phyloP scores from a whole-genome alignment of 1,140 invertebrate genomes.

The Diorhabda carinulata region DNA sequence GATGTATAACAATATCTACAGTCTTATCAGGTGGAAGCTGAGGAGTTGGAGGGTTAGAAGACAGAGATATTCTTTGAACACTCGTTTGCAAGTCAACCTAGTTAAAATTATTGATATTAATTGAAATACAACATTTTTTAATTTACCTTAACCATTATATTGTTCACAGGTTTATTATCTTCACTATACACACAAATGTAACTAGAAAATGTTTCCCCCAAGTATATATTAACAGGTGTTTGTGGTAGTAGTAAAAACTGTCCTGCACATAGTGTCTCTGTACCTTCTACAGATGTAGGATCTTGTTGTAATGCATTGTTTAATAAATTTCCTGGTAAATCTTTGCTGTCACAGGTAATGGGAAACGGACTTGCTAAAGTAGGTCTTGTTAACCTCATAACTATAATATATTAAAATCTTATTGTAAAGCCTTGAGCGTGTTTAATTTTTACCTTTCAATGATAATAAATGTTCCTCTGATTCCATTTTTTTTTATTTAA shows the following conservation, averaged over 20 bases:
- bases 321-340: slow-evolving; percentile 76
- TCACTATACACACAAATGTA: slow-evolving; percentile 97
- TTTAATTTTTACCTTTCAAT: slow-evolving; percentile 38
- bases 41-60: slow-evolving; percentile 59
- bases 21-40: slow-evolving; percentile 78
- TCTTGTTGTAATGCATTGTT: slow-evolving; percentile 74
- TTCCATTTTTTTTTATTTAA: slow-evolving; percentile 27
- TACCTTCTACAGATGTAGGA: slow-evolving; percentile 68
- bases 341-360: slow-evolving; percentile 76
- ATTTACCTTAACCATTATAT: slow-evolving; percentile 74
- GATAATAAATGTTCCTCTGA: slow-evolving; percentile 42
- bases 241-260: slow-evolving; percentile 90
- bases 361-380: slow-evolving; percentile 75
- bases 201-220: slow-evolving; percentile 96
- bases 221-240: slow-evolving; percentile 82
- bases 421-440: not conserved
- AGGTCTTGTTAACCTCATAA: slow-evolving; percentile 91
- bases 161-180: slow-evolving; percentile 73
- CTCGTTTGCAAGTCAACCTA: slow-evolving; percentile 90
- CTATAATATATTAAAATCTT: slow-evolving; percentile 50
- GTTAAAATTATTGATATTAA: not conserved
- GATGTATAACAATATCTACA: slow-evolving; percentile 91
- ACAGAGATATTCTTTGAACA: slow-evolving; percentile 76
- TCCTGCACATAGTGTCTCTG: slow-evolving; percentile 79
- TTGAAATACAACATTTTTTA: slow-evolving; percentile 8